Base-by-base conservation (phyloP, 2,797 vertebrate genomes). In the Geotrypetes seraphini region DNA sequence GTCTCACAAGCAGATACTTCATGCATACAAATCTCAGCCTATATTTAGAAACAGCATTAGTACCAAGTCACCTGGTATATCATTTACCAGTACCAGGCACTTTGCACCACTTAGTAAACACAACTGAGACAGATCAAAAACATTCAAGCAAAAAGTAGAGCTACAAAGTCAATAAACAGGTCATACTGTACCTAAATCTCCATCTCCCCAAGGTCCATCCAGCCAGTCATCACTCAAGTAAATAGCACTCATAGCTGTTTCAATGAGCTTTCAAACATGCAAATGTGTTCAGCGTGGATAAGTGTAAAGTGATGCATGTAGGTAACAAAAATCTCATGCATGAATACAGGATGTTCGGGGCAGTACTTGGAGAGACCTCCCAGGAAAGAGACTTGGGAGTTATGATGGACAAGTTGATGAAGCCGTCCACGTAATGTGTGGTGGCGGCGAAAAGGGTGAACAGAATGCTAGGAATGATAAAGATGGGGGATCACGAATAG, bases 181-280 rank as follows among this genome's bases (percentile, higher is more conserved):
- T 33, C 25, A 44, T 69, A 69, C 42, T 51, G n/a, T 91, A 93
- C 89, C 90, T 75, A 93, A 74, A 56, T 92, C 91, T 73, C 91
- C 89, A 31, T 94, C 91, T 71, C 90, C 89, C 91, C 89, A 92
- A 0, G 89, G 89, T 38, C 81, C 83, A 65, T 91, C 91, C 69
- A 90, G 69, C 80, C 86, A 85, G 70, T 50, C 71, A 43, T 56
- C 88, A 67, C 68, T 66, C 52, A 54, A 47, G 57, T 84, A 87
- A 45, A 71, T 53, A 46, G 78, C 84, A 62, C 85, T 83, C 90
- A 95, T 93, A 25, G 34, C 63, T 52, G 11, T 49, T 50, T 28
- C 54, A 43, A 27, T 50, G 49, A 53, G 58, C 53, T 58, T 55
- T 56, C 57, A 71, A 15, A n/a, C n/a, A 33, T n/a, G n/a, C n/a